Base-by-base conservation (phyloP, 2,113 vertebrate species). In the Columba livia region DNA sequence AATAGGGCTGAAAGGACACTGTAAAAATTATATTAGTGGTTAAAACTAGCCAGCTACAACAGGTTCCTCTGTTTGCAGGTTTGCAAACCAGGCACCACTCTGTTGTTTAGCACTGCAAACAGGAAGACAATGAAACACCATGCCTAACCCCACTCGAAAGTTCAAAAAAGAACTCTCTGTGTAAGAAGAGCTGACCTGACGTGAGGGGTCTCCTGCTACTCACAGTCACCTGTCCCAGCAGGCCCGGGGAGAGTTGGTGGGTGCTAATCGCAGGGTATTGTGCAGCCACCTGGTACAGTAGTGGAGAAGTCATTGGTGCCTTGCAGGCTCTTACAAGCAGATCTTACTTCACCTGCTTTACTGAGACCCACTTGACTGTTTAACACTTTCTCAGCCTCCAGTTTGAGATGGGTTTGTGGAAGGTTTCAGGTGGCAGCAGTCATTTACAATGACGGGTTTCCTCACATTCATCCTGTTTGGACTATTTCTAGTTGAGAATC, bases 221-320 rank as follows among this genome's bases (percentile, higher is more conserved):
- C 60, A 24, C 50, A 40, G 57, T 83, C 79, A 74, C 42, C 66
- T 88, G 48, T 71, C 66, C 53, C 66, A 2, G 57, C 34, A 9
- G 69, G 36, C 10, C 0, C 1, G 0, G 24, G 44, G 26, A 77
- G 54, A 29, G 38, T 25, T 0, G 0, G 5, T 20, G 60, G 48
- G 65, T 81, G 61, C 48, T 89, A 26, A 79, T 28, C 2, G 0
- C 0, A 1, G 51, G 56, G 47, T 50, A 23, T 40, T 84, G 65
- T 81, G 85, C 78, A 78, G 85, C 62, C 77, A 57, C 60, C 64
- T 66, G 88, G n/a, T 19, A 50, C 9, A 10, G 48, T 0, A 0
- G 9, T 29, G 26, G 29, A 75, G 73, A 89, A 78, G 48, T 21
- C 48, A 24, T 11, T 23, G 23, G 48, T 2, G 20, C 57, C n/a